Base-by-base conservation (phyloP, 1,140 invertebrate genomes). In the Geopemphigus sp. region DNA sequence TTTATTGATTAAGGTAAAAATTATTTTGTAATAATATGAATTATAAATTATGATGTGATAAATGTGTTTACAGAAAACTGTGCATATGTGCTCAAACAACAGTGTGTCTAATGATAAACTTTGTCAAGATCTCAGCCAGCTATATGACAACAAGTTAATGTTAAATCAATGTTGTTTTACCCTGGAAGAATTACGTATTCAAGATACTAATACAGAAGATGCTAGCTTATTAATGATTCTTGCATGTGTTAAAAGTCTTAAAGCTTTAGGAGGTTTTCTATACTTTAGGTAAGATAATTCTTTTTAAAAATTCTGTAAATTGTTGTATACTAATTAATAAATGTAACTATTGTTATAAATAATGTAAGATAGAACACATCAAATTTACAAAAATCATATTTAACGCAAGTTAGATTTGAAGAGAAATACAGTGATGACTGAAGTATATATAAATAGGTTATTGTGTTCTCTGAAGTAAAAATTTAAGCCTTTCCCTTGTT, bases 171-270 rank as follows among this genome's bases (percentile, higher is more conserved):
- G 81, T 56, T 84, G 83, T 81, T 66, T 68, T n/a, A 83, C 82
- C n/a, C 66, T 84, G 29, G 72, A 82, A 45, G 83, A 83, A 73
- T 82, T 84, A 1, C 81, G 82, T 53, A 84, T 84, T 80, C 84
- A 84, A 74, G 84, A 84, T 80, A 84, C 84, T 24, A 84, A 84
- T 76, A 84, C 84, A 11, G 82, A 83, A 56, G 81, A 82, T n/a
- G 73, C 83, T 61, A 83, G 83, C 53, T 83, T 84, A 12, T 15
- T 83, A 15, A 76, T 84, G 56, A 81, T 84, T n/a, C 72, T 84
- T 17, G 73, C 83, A 39, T 84, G 84, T 66, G 72, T 82, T 15
- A 82, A 83, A n/a, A 82, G 82, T 73, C 66, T 84, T 54, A 82
- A 83, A 61, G 83, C 83, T 14, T 73, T 84, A 17, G 84, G 84